These are phyloP conservation scores for Orcinus orca DNA, from an alignment of 2,113 vertebrate species.

Conservation along the genomic window DNA sequence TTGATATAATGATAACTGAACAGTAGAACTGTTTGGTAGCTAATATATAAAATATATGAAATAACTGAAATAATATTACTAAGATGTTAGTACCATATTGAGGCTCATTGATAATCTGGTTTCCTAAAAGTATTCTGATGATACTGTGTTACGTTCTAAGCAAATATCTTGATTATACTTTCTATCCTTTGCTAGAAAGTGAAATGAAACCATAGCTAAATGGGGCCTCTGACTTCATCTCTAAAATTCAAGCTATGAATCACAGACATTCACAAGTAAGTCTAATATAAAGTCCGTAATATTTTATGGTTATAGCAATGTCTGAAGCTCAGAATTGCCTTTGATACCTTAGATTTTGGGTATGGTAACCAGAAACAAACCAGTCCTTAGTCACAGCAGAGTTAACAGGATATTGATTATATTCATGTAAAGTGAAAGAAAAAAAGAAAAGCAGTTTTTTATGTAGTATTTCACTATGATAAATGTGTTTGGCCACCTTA, in stretches of 20 bases:
- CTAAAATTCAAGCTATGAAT: neutral
- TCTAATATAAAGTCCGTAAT: neutral
- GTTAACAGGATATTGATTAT: neutral
- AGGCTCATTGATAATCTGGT: neutral
- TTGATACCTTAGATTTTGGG: neutral
- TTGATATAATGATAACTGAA: neutral
- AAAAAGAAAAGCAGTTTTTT: neutral
- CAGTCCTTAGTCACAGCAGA: neutral
- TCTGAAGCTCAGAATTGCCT: neutral
- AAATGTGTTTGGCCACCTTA: neutral
- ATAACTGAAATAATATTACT: neutral
- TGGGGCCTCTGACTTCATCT: neutral
- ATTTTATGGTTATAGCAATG: neutral
- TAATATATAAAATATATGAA: neutral
- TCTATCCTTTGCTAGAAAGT: neutral
- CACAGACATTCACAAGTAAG: neutral
- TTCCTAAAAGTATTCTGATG: neutral
- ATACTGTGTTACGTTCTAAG: neutral
- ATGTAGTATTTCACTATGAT: neutral
- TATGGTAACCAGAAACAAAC: neutral
- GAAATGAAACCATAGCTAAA: neutral
- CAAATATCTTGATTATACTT: neutral
- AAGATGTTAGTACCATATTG: neutral
- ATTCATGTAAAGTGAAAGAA: neutral
- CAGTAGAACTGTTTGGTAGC: neutral